Evolutionary conservation across 2,113 vertebrate species (phyloP).

Genomic region (Malurus melanocephalus): DNA sequence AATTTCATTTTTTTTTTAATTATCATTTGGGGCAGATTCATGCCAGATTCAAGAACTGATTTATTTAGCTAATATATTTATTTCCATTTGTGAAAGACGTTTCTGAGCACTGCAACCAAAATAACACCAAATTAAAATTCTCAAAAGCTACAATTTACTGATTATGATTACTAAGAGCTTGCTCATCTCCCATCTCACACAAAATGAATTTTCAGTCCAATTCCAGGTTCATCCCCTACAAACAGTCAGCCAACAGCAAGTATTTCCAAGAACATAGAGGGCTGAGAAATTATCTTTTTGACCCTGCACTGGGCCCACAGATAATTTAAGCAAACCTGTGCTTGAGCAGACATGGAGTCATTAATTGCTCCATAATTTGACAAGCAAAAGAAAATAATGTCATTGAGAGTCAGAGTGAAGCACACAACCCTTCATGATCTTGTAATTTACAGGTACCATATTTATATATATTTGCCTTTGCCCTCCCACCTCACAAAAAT

Average conservation of each 20-base stretch:
- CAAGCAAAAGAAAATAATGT: neutral
- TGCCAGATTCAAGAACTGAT: neutral
- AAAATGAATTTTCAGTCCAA: neutral
- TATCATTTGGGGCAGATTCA: neutral
- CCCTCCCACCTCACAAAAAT: neutral
- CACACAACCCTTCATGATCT: neutral
- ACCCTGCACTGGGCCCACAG: neutral
- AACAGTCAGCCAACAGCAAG: neutral
- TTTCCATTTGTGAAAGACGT: neutral
- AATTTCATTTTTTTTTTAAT: neutral
- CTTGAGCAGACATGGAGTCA: neutral
- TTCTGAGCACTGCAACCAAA: neutral
- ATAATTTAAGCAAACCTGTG: neutral
- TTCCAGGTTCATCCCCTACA: neutral
- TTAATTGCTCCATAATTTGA: neutral
- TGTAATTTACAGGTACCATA: neutral
- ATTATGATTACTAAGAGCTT: neutral
- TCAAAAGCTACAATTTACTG: neutral
- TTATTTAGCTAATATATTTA: constrained; percentile 1
- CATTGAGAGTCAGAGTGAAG: neutral
- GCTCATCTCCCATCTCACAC: neutral
- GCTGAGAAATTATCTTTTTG: neutral
- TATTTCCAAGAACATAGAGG: neutral
- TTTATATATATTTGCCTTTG: neutral
- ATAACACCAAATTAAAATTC: neutral